A percentile compares a stretch with the other conserved stretches of the same genome.
These are phyloP conservation scores for Lepidurus arcticus DNA, from an alignment of 1,140 invertebrate species.

Conservation along the genomic window DNA sequence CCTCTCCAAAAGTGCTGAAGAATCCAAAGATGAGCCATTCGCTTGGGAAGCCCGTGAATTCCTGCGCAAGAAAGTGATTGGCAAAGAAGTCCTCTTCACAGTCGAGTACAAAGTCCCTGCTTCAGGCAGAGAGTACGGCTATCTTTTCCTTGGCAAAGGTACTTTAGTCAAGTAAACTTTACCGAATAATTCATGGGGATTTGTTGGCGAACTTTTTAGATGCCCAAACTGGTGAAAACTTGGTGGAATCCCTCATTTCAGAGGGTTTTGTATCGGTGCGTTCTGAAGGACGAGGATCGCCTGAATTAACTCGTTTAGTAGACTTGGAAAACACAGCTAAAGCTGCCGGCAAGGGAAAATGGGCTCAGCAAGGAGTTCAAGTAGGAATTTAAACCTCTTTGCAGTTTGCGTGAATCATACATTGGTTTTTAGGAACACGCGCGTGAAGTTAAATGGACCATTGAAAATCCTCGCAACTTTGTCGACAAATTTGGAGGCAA, in stretches of 20 bases:
- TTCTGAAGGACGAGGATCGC: conserved; percentile 60
- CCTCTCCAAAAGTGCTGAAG: conserved; percentile 48
- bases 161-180: conserved; percentile 30
- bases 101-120: conserved; percentile 47
- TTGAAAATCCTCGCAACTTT: conserved; percentile 75
- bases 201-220: conserved; percentile 48
- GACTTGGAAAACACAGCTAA: conserved; percentile 90
- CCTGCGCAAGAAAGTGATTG: conserved; percentile 83
- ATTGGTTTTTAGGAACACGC: conserved; percentile 52
- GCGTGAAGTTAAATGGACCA: conserved; percentile 76
- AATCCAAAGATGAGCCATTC: conserved; percentile 83
- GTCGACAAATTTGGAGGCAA: conserved; percentile 73
- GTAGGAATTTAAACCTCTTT: conserved; percentile 20
- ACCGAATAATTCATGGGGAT: background rate
- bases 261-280: conserved; percentile 84
- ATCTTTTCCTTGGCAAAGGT: conserved; percentile 77
- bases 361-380: conserved; percentile 47
- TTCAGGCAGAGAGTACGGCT: conserved; percentile 77
- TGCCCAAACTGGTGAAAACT: conserved; percentile 67
- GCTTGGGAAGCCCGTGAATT: conserved; percentile 96
- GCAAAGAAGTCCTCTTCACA: conserved; percentile 74
- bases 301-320: conserved; percentile 61
- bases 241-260: conserved; percentile 75
- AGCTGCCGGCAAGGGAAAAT: conserved; percentile 77
- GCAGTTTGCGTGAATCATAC: conserved; percentile 27